Percentiles rank a stretch among this genome's conserved stretches.
These are phyloP conservation scores for Typhlichthys eigenmanni DNA, from an alignment of 2,797 vertebrate genomes.

Conservation along the genomic window DNA sequence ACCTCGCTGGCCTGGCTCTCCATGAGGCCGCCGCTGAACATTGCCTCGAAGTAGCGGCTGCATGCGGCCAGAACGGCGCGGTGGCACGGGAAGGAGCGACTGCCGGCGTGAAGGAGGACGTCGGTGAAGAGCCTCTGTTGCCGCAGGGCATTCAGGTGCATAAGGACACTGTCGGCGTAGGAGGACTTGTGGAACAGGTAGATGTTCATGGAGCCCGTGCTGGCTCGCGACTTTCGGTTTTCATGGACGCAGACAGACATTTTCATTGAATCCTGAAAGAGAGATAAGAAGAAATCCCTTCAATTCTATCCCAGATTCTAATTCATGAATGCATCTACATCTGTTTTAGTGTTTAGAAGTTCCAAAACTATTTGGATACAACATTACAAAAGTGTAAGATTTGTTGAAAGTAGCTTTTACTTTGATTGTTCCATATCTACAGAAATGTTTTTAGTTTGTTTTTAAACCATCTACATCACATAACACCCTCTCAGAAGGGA, in stretches of 20 bases:
- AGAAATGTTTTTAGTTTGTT: too few relatives aligned
- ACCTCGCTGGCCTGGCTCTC: slow-evolving; percentile 97
- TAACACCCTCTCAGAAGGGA: too few relatives aligned
- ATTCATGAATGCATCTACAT: neutral
- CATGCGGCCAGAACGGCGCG: slow-evolving; percentile 95
- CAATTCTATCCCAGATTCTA: neutral
- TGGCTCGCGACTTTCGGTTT: slow-evolving; percentile 96
- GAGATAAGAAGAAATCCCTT: slow-evolving; percentile 24
- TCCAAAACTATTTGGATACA: neutral
- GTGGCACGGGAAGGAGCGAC: slow-evolving; percentile 95
- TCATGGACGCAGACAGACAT: slow-evolving; percentile 99
- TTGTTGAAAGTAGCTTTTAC: too few relatives aligned
- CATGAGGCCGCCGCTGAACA: slow-evolving; percentile 95
- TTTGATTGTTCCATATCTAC: too few relatives aligned
- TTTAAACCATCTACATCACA: too few relatives aligned
- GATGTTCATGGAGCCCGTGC: slow-evolving; percentile 97
- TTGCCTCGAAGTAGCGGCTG: slow-evolving; percentile 97
- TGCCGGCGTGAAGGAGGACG: slow-evolving; percentile 93
- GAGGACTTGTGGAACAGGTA: slow-evolving; percentile 98
- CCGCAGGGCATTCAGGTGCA: slow-evolving; percentile 91
- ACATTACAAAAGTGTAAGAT: too few relatives aligned
- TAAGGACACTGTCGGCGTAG: slow-evolving; percentile 96
- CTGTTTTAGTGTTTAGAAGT: too few relatives aligned
- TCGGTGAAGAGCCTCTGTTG: slow-evolving; percentile 97
- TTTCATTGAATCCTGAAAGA: slow-evolving; percentile 90